Conservation (phyloP, 2,797 vertebrate genomes). For the Gymnothorax javanicus region DNA sequence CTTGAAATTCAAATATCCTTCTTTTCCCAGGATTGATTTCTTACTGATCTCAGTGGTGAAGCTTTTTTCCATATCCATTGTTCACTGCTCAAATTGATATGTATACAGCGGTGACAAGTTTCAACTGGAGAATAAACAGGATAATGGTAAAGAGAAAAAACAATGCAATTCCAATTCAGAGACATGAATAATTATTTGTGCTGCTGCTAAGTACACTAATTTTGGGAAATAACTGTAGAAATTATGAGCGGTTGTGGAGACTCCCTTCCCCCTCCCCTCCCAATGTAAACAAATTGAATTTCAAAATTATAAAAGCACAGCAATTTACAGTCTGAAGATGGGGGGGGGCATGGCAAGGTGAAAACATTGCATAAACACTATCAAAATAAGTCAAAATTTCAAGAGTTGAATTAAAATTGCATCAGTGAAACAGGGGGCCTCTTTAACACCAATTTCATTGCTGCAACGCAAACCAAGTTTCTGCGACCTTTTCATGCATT, state of each 20-base stretch:
- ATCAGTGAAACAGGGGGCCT: neutral
- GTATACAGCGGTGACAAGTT: neutral
- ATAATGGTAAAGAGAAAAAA: neutral
- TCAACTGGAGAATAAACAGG: neutral
- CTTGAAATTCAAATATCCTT: conserved; percentile 26
- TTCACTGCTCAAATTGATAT: neutral
- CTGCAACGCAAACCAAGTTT: neutral
- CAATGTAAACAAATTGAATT: neutral
- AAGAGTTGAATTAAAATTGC: neutral
- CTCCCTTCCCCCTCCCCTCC: too few relatives aligned
- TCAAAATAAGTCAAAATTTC: neutral
- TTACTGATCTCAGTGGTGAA: neutral
- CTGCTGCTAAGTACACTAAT: neutral
- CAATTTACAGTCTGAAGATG: neutral
- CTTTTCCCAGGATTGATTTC: conserved; percentile 5
- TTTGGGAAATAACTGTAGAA: neutral
- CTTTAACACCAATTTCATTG: neutral
- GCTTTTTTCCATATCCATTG: neutral
- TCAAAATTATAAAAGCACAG: neutral
- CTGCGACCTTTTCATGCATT: neutral
- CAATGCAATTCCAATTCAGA: too few relatives aligned
- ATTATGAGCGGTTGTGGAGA: neutral
- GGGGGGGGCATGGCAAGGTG: neutral
- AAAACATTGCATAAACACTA: neutral
- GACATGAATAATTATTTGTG: neutral